Evolutionary conservation across 2,888 invertebrate genomes (phyloP), one percentile per base, ranked within the genome.

Genomic region (Leptogaster cylindrica): DNA sequence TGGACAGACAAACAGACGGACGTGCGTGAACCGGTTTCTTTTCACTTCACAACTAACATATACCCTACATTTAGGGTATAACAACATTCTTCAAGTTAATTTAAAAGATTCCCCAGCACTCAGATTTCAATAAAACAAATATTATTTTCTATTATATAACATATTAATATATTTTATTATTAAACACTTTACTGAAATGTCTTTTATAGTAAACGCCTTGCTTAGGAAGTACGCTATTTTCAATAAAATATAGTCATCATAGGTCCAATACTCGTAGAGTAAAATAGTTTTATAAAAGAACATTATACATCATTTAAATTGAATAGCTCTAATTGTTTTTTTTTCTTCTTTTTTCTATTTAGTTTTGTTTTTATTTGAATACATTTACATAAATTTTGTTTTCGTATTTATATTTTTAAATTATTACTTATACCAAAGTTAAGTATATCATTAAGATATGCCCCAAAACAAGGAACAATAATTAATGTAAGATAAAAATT

Each of bases 161-260:
- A 55, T 55, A 55, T 55, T 55, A 55, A 55, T 55, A 55, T 55
- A 55, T 55, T 55, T 55, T 36, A 55, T 39, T 55, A 55, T 36
- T 55, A 55, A 55, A 55, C 55, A 55, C 55, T 55, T 55, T 55
- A 55, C 55, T 55, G 55, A 55, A 55, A 55, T 55, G 55, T 55
- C 16, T 55, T 55, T 55, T 31, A 52, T 55, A 55, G 55, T 55
- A 55, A 55, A 55, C 55, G 55, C 18, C 55, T 55, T 55, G 55
- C 55, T 55, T 55, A 55, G 55, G 55, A 55, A 55, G 55, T 55
- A 55, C 55, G 55, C 18, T 55, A 55, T 55, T 55, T 55, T 55
- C 55, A 55, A 55, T 55, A 55, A 55, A 55, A 55, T 55, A 55
- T 55, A 55, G 39, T 55, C 55, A 55, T 25, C 25, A 39, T 55